A percentile compares a stretch with the other conserved stretches of the same genome.
These are phyloP conservation scores for Neuroterus valhalla DNA, from an alignment of 1,140 invertebrate species.

Conservation along the genomic window DNA sequence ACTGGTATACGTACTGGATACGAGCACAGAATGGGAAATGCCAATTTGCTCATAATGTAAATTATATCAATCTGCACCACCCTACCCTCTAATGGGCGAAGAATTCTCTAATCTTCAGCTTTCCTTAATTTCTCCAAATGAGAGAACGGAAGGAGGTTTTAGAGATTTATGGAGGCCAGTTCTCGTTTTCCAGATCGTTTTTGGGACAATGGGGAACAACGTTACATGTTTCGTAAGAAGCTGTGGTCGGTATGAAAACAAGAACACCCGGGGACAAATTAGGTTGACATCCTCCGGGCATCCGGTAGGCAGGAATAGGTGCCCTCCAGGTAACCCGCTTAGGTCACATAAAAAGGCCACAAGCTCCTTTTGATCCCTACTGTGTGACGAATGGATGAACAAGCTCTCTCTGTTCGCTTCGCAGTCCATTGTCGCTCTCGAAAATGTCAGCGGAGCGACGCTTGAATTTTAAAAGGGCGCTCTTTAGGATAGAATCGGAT, in stretches of 20 bases:
- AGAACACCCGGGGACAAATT: slow-evolving; percentile 63
- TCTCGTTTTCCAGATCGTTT: slow-evolving; percentile 23
- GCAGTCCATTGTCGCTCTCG: slow-evolving; percentile 68
- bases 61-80: too few relatives aligned
- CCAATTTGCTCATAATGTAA: too few relatives aligned
- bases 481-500: slow-evolving; percentile 68
- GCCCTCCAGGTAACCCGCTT: slow-evolving; percentile 68
- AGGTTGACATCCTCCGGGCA: slow-evolving; percentile 59
- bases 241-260: slow-evolving; percentile 47
- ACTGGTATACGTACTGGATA: too few relatives aligned
- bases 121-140: neutral
- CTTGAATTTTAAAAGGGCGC: slow-evolving; percentile 52
- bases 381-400: slow-evolving; percentile 44
- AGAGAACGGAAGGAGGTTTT: neutral
- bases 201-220: slow-evolving; percentile 34
- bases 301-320: slow-evolving; percentile 48
- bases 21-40: too few relatives aligned
- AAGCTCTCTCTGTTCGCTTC: slow-evolving; percentile 49
- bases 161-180: neutral
- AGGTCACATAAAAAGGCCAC: slow-evolving; percentile 61
- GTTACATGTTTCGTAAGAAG: slow-evolving; percentile 44
- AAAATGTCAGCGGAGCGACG: slow-evolving; percentile 52
- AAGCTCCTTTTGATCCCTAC: slow-evolving; percentile 49
- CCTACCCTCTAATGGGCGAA: too few relatives aligned
- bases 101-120: neutral